Evolutionary conservation across 2,888 invertebrate genomes (phyloP), one percentile per base, ranked within the genome.

Genomic region (Metalampra italica): DNA sequence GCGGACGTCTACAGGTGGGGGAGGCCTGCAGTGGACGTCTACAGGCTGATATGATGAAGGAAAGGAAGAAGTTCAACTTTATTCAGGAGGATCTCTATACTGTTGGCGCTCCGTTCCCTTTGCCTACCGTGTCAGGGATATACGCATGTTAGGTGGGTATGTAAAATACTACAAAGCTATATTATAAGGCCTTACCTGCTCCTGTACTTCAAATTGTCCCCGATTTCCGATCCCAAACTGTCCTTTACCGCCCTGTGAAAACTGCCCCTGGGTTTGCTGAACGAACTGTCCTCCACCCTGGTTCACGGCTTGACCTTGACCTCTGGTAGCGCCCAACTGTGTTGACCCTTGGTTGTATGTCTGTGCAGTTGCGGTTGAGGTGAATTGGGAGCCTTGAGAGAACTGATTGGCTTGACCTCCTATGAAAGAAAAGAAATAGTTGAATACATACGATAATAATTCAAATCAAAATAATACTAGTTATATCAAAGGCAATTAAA

Each of bases 201-300:
- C 59, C 42, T 54, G 52, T 45, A 53, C 34, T 11, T 54, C 56
- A 41, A 57, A 12, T 46, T 68, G 68, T 40, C 79, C 80, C 52
- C 66, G 66, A 51, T 75, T 75, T 22, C 64, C 61, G 7, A 54
- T 36, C 0, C 57, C 64, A 15, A 55, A 55, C 38, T 75, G 70
- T 44, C 77, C 76, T 29, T 57, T 47, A 0, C 70, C 72, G 1
- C 63, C 67, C 29, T 69, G 65, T 0, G 51, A 29, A 51, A 32
- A 52, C n/a, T 52, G 46, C 7, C 42, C 47, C 11, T 51, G 51
- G 0, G 37, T 45, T 39, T 51, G 51, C 9, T 14, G 63, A 0
- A 50, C 32, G 52, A 34, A 49, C 34, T 49, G 46, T 4, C 45
- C 47, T 59, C 63, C 40, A 49, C 45, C 39, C 36, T 48, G 51